Percentiles rank a stretch among this genome's conserved stretches.
phyloP scores from a whole-genome alignment of 2,113 vertebrate genomes.

The Psilopogon haemacephalus region DNA sequence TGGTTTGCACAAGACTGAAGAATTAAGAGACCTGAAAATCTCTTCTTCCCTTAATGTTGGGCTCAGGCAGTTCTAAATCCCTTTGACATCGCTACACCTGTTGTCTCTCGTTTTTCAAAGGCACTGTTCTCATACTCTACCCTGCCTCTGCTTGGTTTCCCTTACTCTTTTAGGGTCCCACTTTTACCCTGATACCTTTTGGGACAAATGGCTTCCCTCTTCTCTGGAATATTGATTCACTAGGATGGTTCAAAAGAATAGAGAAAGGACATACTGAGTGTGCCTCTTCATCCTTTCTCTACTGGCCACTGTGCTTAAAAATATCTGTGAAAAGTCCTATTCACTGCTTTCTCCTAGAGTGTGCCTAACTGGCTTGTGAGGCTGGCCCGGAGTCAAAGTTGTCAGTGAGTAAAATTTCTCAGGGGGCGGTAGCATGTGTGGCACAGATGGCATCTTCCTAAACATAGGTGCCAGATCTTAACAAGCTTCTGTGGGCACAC shows the following conservation, averaged over 20 bases:
- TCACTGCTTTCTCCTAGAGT: background rate
- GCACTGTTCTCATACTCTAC: background rate
- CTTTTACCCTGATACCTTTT: background rate
- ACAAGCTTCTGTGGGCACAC: background rate
- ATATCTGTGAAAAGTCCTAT: background rate
- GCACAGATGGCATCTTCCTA: slow-evolving; percentile 29
- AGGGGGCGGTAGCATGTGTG: background rate
- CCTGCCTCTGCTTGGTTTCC: background rate
- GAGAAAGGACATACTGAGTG: background rate
- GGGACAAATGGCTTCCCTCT: background rate
- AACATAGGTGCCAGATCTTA: background rate
- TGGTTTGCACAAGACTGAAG: background rate
- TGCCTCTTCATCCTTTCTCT: background rate
- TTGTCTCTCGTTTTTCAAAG: background rate
- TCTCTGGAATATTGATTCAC: too few species aligned
- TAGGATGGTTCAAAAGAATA: background rate
- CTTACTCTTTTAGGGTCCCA: background rate
- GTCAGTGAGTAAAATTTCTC: background rate
- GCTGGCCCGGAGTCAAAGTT: background rate
- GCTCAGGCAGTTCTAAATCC: background rate
- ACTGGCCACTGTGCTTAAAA: background rate
- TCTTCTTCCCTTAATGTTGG: accelerated
- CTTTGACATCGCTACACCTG: background rate
- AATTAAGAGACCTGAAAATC: background rate
- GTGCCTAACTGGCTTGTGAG: background rate